Percentiles rank a stretch among this genome's conserved stretches.
These are phyloP conservation scores for Gymnocypris eckloni DNA, from an alignment of 2,797 vertebrate genomes.

Conservation along the genomic window DNA sequence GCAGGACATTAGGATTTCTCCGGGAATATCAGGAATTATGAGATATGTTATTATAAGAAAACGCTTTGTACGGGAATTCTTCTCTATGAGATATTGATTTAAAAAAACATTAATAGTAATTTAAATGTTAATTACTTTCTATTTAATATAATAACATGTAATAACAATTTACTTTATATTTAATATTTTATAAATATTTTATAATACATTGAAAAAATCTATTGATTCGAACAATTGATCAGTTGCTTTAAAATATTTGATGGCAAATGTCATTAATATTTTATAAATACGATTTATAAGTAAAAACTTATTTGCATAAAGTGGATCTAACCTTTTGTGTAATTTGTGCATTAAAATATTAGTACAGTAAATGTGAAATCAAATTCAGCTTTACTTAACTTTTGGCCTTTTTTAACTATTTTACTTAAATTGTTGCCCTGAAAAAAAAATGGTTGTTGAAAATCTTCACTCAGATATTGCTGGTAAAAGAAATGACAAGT, in stretches of 20 bases:
- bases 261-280: neutral
- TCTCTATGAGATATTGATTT: neutral
- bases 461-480: too few relatives aligned
- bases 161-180: neutral
- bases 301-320: neutral
- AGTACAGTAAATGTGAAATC: neutral
- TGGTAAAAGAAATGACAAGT: neutral
- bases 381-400: neutral
- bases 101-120: neutral
- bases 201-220: too few relatives aligned
- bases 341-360: neutral
- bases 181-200: neutral
- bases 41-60: constrained; percentile 1
- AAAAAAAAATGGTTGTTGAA: too few relatives aligned
- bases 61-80: neutral
- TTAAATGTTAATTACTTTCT: neutral
- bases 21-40: neutral
- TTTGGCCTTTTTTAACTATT: neutral
- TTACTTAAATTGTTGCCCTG: neutral
- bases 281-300: neutral
- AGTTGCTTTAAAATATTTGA: neutral
- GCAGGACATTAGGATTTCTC: neutral
- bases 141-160: neutral
- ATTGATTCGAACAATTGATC: neutral
- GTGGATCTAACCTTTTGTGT: neutral